Base-by-base conservation (phyloP, 2,113 vertebrate species). In the Centropus unirufus region DNA sequence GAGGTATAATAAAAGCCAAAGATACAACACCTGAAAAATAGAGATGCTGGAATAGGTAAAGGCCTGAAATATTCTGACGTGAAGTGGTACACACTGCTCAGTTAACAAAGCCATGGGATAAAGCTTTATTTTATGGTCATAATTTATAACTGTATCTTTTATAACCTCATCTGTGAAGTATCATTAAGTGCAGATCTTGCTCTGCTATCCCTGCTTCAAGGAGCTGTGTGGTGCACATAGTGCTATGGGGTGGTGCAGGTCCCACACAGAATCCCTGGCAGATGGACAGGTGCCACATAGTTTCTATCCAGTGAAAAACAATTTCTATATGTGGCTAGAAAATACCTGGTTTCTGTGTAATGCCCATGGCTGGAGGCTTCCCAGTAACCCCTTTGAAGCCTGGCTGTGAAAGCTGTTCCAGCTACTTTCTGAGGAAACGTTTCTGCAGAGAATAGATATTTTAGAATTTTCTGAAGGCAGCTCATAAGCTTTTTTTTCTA, bases 1-100 rank as follows among this genome's bases (percentile, higher is more conserved):
- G 73, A 89, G 34, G 30, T 83, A 47, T 16, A 83, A 87, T 62
- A 87, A 87, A 93, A 92, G 44, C 32, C 36, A 46, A 75, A 86
- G 76, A 78, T 80, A 34, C 72, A 92, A 58, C 66, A 75, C 34
- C 64, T 76, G 61, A 94, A n/a, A 81, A 75, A 84, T n/a, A 68
- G 30, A 90, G 76, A 34, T 75, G 46, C 59, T 90, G 49, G 40
- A 84, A 77, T 22, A 74, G 77, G 19, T 63, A 47, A 92, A 77
- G 40, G 32, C 42, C 72, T 89, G 62, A 92, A 75, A 74, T 92
- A 72, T 20, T 94, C 64, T 86, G 75, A 57, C 21, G 36, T 36
- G 27, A 92, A 82, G 24, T 86, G 36, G 15, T 92, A 8, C 36
- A 78, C 54, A 75, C 30, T 75, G n/a, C 73, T 76, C 23, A 49